Evolutionary conservation across 92 coral and sea anemone genomes (phyloP).

Genomic region (Porites divaricata): DNA sequence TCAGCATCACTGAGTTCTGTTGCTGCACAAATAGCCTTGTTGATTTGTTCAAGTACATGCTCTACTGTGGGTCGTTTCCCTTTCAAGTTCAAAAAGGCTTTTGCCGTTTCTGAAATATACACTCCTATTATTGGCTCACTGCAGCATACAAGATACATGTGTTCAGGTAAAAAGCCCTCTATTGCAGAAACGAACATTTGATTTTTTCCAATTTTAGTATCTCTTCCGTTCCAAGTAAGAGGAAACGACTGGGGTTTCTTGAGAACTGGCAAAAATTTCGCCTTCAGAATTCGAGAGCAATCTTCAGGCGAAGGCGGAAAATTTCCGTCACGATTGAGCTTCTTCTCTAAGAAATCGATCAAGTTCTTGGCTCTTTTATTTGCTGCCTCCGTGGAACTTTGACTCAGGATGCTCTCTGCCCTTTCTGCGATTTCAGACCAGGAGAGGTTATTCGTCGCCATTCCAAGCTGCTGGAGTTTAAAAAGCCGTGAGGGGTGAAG

Average conservation of each 20-base stretch:
- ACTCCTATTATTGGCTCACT: constrained; percentile 40
- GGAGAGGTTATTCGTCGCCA: constrained; percentile 67
- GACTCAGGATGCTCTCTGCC: constrained; percentile 50
- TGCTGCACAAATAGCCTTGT: constrained; percentile 35
- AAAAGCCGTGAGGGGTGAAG: constrained; percentile 19
- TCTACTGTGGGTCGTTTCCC: neutral
- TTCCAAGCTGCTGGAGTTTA: constrained; percentile 73
- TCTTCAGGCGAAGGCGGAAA: neutral
- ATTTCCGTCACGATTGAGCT: constrained; percentile 17
- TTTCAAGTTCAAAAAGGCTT: constrained; percentile 37
- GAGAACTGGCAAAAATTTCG: constrained; percentile 67
- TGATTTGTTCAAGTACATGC: constrained; percentile 41
- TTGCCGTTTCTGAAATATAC: constrained; percentile 1
- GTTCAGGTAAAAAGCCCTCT: constrained; percentile 38
- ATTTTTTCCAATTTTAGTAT: constrained; percentile 6
- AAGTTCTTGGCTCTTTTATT: constrained; percentile 29
- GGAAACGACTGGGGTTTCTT: constrained; percentile 60
- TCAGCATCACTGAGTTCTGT: neutral
- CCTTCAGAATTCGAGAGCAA: neutral
- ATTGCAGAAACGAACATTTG: constrained; percentile 40
- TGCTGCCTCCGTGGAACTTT: constrained; percentile 14
- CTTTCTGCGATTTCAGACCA: constrained; percentile 82
- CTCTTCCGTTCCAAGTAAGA: constrained; percentile 66
- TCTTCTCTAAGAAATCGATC: constrained; percentile 38
- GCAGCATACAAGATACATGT: constrained; percentile 60